Evolutionary conservation across 2,113 vertebrate species (phyloP).

Genomic region (Rhabdornis inornatus): DNA sequence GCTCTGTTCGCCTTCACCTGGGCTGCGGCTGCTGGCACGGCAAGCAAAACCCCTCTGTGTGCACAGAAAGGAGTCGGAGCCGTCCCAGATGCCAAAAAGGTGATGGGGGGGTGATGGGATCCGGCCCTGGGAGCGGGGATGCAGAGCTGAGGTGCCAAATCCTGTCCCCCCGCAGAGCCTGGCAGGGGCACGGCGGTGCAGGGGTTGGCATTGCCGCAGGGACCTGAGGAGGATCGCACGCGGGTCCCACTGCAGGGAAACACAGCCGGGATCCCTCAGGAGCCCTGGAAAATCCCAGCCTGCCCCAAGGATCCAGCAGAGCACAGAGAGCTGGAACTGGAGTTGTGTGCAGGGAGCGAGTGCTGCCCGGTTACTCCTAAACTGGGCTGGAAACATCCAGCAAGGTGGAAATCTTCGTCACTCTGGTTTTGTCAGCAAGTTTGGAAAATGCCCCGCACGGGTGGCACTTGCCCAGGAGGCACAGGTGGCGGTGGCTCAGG

Average conservation of each 20-base stretch:
- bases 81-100: background rate
- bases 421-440: background rate
- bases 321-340: background rate
- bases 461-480: fast-evolving
- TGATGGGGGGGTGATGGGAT: background rate
- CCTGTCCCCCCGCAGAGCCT: background rate
- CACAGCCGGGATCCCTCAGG: background rate
- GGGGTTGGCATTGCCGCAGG: background rate
- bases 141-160: background rate
- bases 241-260: background rate
- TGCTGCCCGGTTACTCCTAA: background rate
- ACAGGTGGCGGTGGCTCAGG: background rate
- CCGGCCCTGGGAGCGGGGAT: background rate
- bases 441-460: background rate
- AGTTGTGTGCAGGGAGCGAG: too few species aligned
- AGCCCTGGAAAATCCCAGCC: background rate
- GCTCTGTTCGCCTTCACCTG: constrained; percentile 71
- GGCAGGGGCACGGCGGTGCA: background rate
- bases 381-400: background rate
- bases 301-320: background rate
- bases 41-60: background rate
- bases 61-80: background rate
- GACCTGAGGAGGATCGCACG: too few species aligned
- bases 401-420: too few species aligned
- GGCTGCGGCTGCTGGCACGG: constrained; percentile 56